Percentiles rank a stretch among this genome's conserved stretches.
Evolutionary conservation across 2,113 vertebrate genomes (phyloP).

Genomic region (Psammodynastes pulverulentus): DNA sequence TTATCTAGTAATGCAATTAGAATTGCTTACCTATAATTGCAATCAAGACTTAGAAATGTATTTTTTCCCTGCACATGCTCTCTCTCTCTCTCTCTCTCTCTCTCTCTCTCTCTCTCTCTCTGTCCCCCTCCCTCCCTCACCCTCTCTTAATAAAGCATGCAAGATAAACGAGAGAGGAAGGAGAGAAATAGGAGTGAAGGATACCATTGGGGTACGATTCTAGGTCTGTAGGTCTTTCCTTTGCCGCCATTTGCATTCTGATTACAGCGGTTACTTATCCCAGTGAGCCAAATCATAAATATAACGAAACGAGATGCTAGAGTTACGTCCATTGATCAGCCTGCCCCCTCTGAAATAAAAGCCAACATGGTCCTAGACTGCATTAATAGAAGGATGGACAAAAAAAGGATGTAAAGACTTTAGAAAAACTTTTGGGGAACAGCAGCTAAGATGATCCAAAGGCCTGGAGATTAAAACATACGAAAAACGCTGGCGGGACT

Average conservation of each 20-base stretch:
- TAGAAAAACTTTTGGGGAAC: no score
- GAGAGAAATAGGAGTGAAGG: background rate
- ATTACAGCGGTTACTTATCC: conserved; percentile 23
- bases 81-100: background rate
- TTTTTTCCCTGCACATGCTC: background rate
- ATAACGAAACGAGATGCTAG: conserved; percentile 29
- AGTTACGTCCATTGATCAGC: conserved; percentile 22
- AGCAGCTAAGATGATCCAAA: no score
- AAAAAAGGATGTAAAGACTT: no score
- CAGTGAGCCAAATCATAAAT: conserved; percentile 21
- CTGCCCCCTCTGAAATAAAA: background rate
- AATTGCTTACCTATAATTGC: conserved; percentile 49
- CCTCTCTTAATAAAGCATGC: conserved; percentile 9
- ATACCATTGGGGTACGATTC: background rate
- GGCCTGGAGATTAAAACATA: no score
- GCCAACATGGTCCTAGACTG: background rate
- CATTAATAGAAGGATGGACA: background rate
- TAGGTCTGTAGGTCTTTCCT: background rate
- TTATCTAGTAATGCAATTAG: conserved; percentile 53
- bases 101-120: background rate
- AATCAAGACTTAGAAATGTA: conserved; percentile 20
- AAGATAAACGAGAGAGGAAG: background rate
- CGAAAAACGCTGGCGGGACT: no score
- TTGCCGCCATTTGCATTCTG: background rate
- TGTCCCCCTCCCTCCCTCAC: background rate